phyloP scores from a whole-genome alignment of 2,113 vertebrate genomes.

The Thamnaconus septentrionalis region DNA sequence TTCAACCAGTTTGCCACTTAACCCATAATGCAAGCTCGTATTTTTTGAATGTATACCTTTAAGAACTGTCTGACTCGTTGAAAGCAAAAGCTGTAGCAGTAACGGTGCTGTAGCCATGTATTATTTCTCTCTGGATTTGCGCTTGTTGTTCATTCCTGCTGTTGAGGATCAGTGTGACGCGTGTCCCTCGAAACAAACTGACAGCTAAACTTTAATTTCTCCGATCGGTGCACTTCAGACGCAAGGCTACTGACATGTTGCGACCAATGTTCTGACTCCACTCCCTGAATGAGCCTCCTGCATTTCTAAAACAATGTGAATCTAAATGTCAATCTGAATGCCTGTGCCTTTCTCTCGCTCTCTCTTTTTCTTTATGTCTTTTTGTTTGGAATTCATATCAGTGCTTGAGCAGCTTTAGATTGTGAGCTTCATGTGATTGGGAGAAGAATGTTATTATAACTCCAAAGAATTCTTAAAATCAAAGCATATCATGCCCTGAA shows the following conservation, averaged over 20 bases:
- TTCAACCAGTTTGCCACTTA: constrained; percentile 3
- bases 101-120: constrained; percentile 36
- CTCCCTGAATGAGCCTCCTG: constrained; percentile 11
- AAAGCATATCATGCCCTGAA: background rate
- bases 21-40: background rate
- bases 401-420: constrained; percentile 22
- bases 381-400: constrained; percentile 35
- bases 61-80: constrained; percentile 4
- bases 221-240: constrained; percentile 40
- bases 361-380: background rate
- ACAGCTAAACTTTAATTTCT: constrained; percentile 1
- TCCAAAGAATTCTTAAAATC: constrained; percentile 37
- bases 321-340: constrained; percentile 37
- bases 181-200: constrained; percentile 8
- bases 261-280: constrained; percentile 1
- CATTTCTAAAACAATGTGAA: constrained; percentile 35
- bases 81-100: constrained; percentile 41
- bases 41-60: background rate
- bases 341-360: constrained; percentile 52
- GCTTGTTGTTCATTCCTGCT: constrained; percentile 22
- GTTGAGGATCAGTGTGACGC: constrained; percentile 5
- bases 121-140: constrained; percentile 13
- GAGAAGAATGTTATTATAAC: constrained; percentile 21
- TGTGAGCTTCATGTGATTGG: constrained; percentile 10
- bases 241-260: constrained; percentile 10